Conservation (phyloP, 1,140 invertebrate genomes). For the Scaptomyza pallida region DNA sequence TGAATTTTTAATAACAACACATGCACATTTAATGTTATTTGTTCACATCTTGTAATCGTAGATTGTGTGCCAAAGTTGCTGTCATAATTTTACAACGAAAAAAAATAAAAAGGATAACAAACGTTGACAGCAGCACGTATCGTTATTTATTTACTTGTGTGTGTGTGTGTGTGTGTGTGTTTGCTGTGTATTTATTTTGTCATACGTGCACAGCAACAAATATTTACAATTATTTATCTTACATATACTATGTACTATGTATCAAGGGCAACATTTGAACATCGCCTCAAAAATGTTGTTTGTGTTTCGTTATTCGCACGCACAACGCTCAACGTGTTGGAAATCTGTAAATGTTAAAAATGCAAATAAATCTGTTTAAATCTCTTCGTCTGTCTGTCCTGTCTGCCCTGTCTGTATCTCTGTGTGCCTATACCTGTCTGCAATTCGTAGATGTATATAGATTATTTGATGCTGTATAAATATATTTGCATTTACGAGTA, state of each 20-base stretch:
- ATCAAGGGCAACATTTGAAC: constrained; percentile 42
- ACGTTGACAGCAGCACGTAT: constrained; percentile 68
- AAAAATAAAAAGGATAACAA: constrained; percentile 45
- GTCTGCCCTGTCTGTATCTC: constrained; percentile 27
- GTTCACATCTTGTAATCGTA: constrained; percentile 14
- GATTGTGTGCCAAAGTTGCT: constrained; percentile 39
- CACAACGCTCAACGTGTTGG: constrained; percentile 3
- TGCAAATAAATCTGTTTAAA: constrained; percentile 68
- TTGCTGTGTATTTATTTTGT: constrained; percentile 63
- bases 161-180: constrained; percentile 44
- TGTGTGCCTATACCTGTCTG: constrained; percentile 16
- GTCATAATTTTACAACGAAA: constrained; percentile 56
- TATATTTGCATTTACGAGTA: constrained; percentile 53
- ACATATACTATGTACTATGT: constrained; percentile 68
- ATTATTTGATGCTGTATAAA: constrained; percentile 47
- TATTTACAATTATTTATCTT: constrained; percentile 79
- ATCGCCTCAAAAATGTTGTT: constrained; percentile 49
- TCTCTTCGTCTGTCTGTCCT: constrained; percentile 12
- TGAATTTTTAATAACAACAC: background rate
- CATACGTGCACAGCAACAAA: constrained; percentile 72
- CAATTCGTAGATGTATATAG: constrained; percentile 31
- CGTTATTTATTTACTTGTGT: background rate
- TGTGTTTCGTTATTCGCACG: constrained; percentile 33
- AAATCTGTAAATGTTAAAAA: constrained; percentile 28
- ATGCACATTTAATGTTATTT: constrained; percentile 3